Evolutionary conservation across 2,797 vertebrate genomes (phyloP).

Genomic region (Hypotaenidia okinawae): DNA sequence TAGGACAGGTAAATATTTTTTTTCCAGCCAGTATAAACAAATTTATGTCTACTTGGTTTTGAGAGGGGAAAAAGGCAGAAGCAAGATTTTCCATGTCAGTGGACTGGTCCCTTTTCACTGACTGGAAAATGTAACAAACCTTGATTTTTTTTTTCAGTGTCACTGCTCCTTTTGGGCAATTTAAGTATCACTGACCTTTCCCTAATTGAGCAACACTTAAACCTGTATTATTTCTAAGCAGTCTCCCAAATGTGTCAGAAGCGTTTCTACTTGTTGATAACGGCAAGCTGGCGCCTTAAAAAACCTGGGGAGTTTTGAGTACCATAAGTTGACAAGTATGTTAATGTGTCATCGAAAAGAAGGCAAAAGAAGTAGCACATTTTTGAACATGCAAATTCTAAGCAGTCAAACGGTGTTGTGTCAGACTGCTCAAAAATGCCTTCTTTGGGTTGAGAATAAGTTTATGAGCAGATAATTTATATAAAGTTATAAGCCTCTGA

Average conservation of each 20-base stretch:
- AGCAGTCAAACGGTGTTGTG: constrained; percentile 56
- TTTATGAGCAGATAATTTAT: constrained; percentile 14
- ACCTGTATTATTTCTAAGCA: constrained; percentile 29
- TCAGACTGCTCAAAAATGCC: constrained; percentile 44
- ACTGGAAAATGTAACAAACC: not conserved
- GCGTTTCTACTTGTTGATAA: constrained; percentile 22
- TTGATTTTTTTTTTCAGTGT: not conserved
- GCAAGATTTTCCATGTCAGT: not conserved
- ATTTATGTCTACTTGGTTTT: constrained; percentile 16
- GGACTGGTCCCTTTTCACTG: not conserved
- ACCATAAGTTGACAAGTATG: constrained; percentile 54
- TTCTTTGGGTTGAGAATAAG: constrained; percentile 2
- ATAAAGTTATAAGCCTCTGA: constrained; percentile 19
- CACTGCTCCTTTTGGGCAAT: constrained; percentile 21
- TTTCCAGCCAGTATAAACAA: constrained; percentile 29
- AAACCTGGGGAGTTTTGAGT: constrained; percentile 27
- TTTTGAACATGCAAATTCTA: constrained; percentile 55
- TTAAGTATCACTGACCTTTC: constrained; percentile 26
- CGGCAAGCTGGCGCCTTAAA: constrained; percentile 32
- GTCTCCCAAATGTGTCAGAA: constrained; percentile 39
- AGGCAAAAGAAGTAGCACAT: constrained; percentile 53
- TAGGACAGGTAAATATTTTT: constrained; percentile 43
- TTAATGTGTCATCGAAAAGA: constrained; percentile 47
- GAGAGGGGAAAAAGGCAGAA: not conserved
- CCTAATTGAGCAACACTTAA: constrained; percentile 48